Base-by-base conservation (phyloP, 2,888 invertebrate genomes). In the Caenorhabditis sp. region DNA sequence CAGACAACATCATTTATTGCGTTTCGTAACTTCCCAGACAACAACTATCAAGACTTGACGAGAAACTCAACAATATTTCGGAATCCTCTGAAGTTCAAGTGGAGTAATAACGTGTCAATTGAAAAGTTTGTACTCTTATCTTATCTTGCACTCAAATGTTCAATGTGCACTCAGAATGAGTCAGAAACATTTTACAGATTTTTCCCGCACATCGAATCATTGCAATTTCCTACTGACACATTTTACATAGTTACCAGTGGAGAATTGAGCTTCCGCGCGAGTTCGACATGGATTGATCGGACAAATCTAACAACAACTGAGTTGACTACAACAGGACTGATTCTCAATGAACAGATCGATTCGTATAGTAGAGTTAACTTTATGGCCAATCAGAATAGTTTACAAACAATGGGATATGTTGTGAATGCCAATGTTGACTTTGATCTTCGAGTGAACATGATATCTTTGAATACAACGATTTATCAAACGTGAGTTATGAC, bases 291-390 rank as follows among this genome's bases (percentile, higher is more conserved):
- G 43, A 43, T 58, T 17, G 62, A 66, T 27, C 66, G 62, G 4
- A 61, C 60, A 1, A 53, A 12, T 17, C 63, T 55, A 19, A 23
- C 26, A 23, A 19, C 63, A 1, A 57, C 19, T 21, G 50, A 57
- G 1, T 31, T 57, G 0, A 71, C 66, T 12, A 59, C 59, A 0
- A 71, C 71, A n/a, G 71, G 71, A 24, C 37, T 71, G 57, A 21
- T 61, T 4, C 66, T 62, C 43, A 67, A 64, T 58, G 60, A 63
- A 37, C 37, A 58, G 8, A 19, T 61, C 19, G 57, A 26, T 24
- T 17, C 43, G n/a, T 54, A 37, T 43, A 66, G 66, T 31, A 36
- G 54, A 2, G 64, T 71, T 1, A 61, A 23, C 6, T 71, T 58
- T 71, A 12, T 1, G 26, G 3, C 36, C 27, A 8, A 23, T 19